Percentiles rank a stretch among this genome's conserved stretches.
Evolutionary conservation across 1,140 invertebrate species (phyloP).

Genomic region (Eciton burchellii): DNA sequence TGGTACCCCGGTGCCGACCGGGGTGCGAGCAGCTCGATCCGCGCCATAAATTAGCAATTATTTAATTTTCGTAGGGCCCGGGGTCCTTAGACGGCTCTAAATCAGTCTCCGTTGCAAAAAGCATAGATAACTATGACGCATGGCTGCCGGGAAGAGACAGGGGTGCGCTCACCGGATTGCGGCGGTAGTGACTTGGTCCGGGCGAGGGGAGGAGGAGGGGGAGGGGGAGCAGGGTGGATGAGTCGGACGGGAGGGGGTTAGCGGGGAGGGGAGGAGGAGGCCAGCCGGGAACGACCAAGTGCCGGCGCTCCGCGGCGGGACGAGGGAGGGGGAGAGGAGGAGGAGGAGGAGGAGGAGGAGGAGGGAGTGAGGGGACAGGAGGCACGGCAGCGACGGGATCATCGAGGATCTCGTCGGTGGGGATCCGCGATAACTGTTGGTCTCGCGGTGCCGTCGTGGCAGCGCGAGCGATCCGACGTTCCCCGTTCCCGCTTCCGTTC

Average conservation of each 20-base stretch:
- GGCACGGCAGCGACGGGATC: slow-evolving; percentile 6
- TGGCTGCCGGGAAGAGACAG: slow-evolving; percentile 83
- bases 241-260: slow-evolving; percentile 27
- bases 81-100: slow-evolving; percentile 86
- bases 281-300: slow-evolving; percentile 20
- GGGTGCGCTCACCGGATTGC: slow-evolving; percentile 74
- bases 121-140: slow-evolving; percentile 86
- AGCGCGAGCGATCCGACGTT: slow-evolving; percentile 40
- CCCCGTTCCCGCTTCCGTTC: slow-evolving; percentile 60
- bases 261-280: slow-evolving; percentile 34
- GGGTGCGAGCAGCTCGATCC: slow-evolving; percentile 80
- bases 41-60: slow-evolving; percentile 86
- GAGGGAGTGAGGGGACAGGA: too few relatives aligned
- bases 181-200: slow-evolving; percentile 71
- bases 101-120: slow-evolving; percentile 86
- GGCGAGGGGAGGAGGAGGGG: slow-evolving; percentile 38
- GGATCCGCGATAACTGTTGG: slow-evolving; percentile 45
- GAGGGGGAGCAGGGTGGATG: slow-evolving; percentile 21
- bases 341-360: not conserved
- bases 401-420: slow-evolving; percentile 28
- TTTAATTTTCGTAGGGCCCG: slow-evolving; percentile 86
- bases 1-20: slow-evolving; percentile 56
- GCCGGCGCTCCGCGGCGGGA: not conserved
- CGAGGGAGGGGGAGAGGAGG: not conserved
- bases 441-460: slow-evolving; percentile 19